These are phyloP conservation scores for Athripsodes cinereus DNA, from an alignment of 2,888 invertebrate genomes.

Conservation along the genomic window DNA sequence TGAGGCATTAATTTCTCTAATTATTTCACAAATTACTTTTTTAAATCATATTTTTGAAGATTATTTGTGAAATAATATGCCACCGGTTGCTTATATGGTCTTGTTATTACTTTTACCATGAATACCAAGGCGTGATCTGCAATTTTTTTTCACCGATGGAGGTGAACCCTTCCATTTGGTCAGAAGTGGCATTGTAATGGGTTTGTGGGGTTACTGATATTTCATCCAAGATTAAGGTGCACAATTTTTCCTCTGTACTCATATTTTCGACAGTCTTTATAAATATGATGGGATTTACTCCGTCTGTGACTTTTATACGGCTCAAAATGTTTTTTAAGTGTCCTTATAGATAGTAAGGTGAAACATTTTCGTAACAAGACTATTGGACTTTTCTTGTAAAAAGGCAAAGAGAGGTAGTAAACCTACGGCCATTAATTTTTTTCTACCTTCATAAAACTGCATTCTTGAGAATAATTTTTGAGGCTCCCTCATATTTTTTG, in stretches of 20 bases:
- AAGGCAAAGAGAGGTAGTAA: neutral
- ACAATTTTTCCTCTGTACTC: neutral
- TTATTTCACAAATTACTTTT: neutral
- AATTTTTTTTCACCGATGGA: neutral
- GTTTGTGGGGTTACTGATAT: too few relatives aligned
- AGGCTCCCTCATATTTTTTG: neutral
- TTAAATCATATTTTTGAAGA: neutral
- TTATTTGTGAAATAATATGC: neutral
- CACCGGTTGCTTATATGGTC: constrained; percentile 3
- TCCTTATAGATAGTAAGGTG: neutral
- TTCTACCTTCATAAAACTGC: neutral
- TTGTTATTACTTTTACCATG: neutral
- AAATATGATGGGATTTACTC: neutral
- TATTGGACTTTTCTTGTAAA: neutral
- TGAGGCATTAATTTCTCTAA: neutral
- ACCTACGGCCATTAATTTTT: too few relatives aligned
- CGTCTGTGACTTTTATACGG: neutral
- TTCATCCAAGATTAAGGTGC: too few relatives aligned
- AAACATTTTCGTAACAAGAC: neutral
- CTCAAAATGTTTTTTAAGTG: neutral
- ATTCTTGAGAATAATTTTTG: neutral
- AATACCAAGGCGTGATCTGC: constrained; percentile 1
- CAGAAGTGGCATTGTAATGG: too few relatives aligned
- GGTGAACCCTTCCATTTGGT: too few relatives aligned
- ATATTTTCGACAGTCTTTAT: neutral